phyloP scores from a whole-genome alignment of 2,113 vertebrate species.

The Casuarius casuarius region DNA sequence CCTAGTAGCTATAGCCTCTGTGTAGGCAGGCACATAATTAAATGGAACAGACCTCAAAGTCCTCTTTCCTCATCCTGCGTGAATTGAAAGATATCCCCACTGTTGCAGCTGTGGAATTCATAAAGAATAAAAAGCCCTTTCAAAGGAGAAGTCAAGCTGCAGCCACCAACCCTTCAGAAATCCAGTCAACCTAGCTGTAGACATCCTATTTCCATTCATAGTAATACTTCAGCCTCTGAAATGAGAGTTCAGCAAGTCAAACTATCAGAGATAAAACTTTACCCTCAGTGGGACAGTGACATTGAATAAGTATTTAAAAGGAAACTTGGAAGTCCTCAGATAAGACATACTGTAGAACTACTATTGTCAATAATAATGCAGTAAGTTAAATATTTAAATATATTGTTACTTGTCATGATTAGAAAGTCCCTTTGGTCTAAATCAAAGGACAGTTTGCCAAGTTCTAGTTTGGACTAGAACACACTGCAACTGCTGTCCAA shows the following conservation, averaged over 20 bases:
- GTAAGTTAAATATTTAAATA: background rate
- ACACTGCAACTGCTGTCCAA: background rate
- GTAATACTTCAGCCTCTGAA: background rate
- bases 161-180: background rate
- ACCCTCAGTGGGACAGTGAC: background rate
- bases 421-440: background rate
- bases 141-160: background rate
- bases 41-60: background rate
- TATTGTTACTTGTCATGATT: background rate
- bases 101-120: background rate
- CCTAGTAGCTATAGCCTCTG: background rate
- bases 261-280: background rate
- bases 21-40: accelerated
- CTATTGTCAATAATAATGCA: background rate
- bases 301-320: background rate
- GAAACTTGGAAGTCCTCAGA: background rate
- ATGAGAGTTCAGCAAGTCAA: background rate
- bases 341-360: background rate
- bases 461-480: background rate
- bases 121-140: accelerated
- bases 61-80: background rate
- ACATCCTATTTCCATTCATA: background rate
- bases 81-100: accelerated
- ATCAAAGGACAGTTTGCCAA: background rate
- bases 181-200: background rate